phyloP scores from a whole-genome alignment of 2,113 vertebrate genomes.

The Microtus richardsoni region DNA sequence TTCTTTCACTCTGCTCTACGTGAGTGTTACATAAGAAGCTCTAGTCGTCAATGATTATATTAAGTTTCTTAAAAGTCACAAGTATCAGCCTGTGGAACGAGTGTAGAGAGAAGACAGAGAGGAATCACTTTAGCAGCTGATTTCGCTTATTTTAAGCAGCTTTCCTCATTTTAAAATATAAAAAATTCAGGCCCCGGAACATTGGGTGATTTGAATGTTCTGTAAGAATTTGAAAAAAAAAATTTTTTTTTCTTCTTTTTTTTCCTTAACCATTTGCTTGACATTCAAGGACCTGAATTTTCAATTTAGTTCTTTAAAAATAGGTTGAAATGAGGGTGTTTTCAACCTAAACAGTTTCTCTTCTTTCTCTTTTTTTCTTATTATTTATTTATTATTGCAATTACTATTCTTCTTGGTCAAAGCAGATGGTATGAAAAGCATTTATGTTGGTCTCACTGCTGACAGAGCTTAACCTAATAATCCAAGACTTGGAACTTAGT shows the following conservation, averaged over 20 bases:
- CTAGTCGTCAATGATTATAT: conserved; percentile 75
- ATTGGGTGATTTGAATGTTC: conserved; percentile 72
- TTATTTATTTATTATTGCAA: conserved; percentile 67
- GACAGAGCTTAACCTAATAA: conserved; percentile 85
- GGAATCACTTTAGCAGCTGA: conserved; percentile 78
- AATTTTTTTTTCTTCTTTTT: not conserved
- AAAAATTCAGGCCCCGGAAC: conserved; percentile 74
- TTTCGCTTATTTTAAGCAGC: conserved; percentile 81
- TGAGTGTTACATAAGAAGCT: conserved; percentile 82
- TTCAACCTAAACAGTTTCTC: conserved; percentile 67
- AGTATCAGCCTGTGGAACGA: conserved; percentile 74
- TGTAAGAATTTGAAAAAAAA: conserved; percentile 71
- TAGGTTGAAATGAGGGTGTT: conserved; percentile 74
- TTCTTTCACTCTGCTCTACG: conserved; percentile 67
- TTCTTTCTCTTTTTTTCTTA: conserved; percentile 63
- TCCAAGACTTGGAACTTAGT: conserved; percentile 84
- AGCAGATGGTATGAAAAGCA: conserved; percentile 84
- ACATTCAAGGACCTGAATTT: conserved; percentile 71
- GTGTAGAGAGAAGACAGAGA: conserved; percentile 75
- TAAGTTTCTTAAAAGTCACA: conserved; percentile 79
- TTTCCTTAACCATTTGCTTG: conserved; percentile 58
- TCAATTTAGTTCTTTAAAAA: conserved; percentile 70
- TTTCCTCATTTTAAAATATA: conserved; percentile 81
- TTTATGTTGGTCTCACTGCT: conserved; percentile 84
- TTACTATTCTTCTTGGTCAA: conserved; percentile 60